Percentiles rank a stretch among this genome's conserved stretches.
Evolutionary conservation across 1,140 invertebrate species (phyloP).

Genomic region (Zaprionus tsacasi): DNA sequence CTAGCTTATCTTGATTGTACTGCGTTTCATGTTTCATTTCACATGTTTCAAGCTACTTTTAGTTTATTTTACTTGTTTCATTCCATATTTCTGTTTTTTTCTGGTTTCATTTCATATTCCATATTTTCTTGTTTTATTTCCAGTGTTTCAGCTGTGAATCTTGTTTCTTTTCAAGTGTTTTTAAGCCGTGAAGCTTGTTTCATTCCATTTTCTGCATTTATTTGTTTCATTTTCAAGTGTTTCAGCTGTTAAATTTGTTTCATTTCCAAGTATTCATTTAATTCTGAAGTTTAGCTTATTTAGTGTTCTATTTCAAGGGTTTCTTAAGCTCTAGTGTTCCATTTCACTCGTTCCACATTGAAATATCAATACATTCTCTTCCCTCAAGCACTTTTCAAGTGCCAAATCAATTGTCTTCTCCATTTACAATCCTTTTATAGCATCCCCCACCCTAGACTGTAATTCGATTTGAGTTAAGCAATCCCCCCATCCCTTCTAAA

Average conservation of each 20-base stretch:
- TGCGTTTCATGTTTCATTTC: slow-evolving; percentile 1
- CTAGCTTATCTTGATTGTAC: background rate
- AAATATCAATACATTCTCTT: background rate
- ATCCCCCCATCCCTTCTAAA: background rate
- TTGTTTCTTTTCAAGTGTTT: background rate
- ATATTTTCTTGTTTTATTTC: no score
- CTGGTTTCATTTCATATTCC: no score
- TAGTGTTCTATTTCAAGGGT: background rate
- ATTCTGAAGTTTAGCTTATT: background rate
- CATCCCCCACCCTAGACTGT: background rate
- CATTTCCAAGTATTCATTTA: background rate
- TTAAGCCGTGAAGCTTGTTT: no score
- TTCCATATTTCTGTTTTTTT: no score
- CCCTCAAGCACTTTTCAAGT: background rate
- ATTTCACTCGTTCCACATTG: background rate
- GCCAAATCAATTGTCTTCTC: background rate
- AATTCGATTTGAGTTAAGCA: slow-evolving; percentile 21
- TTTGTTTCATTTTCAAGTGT: background rate
- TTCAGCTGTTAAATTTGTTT: background rate
- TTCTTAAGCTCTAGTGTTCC: background rate
- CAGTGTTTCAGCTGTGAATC: no score
- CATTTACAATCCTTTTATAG: background rate
- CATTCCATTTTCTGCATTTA: no score
- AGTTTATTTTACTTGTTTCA: no score
- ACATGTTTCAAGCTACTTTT: background rate